Evolutionary conservation across 2,797 vertebrate genomes (phyloP).

Genomic region (Takifugu rubripes): DNA sequence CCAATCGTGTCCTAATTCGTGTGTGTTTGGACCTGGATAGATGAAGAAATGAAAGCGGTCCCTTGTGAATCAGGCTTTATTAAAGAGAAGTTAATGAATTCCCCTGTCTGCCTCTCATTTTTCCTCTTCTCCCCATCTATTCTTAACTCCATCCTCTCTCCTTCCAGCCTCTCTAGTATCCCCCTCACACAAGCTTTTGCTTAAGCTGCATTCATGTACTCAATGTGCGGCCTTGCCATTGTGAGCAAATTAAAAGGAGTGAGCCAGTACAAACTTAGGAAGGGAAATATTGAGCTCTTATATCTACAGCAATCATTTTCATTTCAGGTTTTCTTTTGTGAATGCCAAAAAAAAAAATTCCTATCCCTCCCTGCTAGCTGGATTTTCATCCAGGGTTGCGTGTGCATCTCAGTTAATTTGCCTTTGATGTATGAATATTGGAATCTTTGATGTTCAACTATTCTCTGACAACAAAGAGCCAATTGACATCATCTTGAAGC

Average conservation of each 20-base stretch:
- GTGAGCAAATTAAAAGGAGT: slow-evolving; percentile 34
- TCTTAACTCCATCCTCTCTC: slow-evolving; percentile 43
- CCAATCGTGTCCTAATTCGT: slow-evolving; percentile 27
- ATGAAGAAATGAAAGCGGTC: slow-evolving; percentile 64
- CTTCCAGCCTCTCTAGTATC: slow-evolving; percentile 38
- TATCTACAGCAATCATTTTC: slow-evolving; percentile 18
- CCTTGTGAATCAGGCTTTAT: slow-evolving; percentile 67
- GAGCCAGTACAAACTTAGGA: slow-evolving; percentile 15
- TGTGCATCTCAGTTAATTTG: slow-evolving; percentile 17
- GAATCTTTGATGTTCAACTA: slow-evolving; percentile 41
- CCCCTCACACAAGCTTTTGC: slow-evolving; percentile 23
- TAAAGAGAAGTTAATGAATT: slow-evolving; percentile 78
- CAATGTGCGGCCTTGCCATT: slow-evolving; percentile 14
- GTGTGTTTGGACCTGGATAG: slow-evolving; percentile 29
- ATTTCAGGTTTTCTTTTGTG: slow-evolving; percentile 15
- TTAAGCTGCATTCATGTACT: slow-evolving; percentile 28
- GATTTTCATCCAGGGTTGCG: slow-evolving; percentile 39
- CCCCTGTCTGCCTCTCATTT: slow-evolving; percentile 62
- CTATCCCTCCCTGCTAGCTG: slow-evolving; percentile 32
- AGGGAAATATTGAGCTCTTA: slow-evolving; percentile 31
- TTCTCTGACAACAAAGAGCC: slow-evolving; percentile 1
- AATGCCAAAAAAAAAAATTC: slow-evolving; percentile 18
- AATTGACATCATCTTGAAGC: slow-evolving; percentile 2
- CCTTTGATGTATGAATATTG: slow-evolving; percentile 14
- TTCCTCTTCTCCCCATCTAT: slow-evolving; percentile 53